These are phyloP conservation scores for Chirona hameri DNA, from an alignment of 2,888 invertebrate genomes.

Conservation along the genomic window DNA sequence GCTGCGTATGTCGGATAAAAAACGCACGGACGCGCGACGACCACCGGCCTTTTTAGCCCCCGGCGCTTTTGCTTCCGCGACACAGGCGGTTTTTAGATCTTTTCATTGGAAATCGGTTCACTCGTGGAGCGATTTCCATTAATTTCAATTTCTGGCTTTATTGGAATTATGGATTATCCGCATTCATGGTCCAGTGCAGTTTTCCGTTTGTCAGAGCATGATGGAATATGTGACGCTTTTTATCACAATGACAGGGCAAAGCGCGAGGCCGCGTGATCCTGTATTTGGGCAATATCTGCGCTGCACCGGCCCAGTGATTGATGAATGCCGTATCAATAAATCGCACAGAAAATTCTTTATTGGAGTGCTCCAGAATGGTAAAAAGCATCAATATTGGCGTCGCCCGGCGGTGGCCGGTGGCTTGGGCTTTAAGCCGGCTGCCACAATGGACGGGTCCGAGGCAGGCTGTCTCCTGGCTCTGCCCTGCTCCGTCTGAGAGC, in stretches of 20 bases:
- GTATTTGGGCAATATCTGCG: not conserved
- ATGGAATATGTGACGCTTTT: conserved; percentile 28
- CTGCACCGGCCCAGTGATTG: conserved; percentile 8
- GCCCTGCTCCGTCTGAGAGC: not conserved
- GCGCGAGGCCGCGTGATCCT: not conserved
- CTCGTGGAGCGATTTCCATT: conserved; percentile 25
- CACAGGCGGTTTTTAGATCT: not conserved
- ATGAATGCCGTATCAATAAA: conserved; percentile 25
- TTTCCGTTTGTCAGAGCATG: conserved; percentile 9
- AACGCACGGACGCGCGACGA: not conserved
- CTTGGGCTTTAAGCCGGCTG: not conserved
- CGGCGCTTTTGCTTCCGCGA: not conserved
- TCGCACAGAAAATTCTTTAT: conserved; percentile 24
- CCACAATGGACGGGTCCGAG: not conserved
- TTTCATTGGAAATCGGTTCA: conserved; percentile 4
- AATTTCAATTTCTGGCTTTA: conserved; percentile 25
- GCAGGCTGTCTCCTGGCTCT: not conserved
- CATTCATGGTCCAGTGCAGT: conserved; percentile 24
- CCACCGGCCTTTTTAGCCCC: not conserved
- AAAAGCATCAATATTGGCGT: conserved; percentile 12
- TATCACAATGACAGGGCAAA: conserved; percentile 27
- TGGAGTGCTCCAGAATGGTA: conserved; percentile 27
- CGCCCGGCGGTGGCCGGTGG: not conserved
- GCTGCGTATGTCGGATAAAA: not conserved
- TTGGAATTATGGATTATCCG: conserved; percentile 26